Evolutionary conservation across 2,113 vertebrate genomes (phyloP), one percentile per base, ranked within the genome.

Genomic region (Colius striatus): DNA sequence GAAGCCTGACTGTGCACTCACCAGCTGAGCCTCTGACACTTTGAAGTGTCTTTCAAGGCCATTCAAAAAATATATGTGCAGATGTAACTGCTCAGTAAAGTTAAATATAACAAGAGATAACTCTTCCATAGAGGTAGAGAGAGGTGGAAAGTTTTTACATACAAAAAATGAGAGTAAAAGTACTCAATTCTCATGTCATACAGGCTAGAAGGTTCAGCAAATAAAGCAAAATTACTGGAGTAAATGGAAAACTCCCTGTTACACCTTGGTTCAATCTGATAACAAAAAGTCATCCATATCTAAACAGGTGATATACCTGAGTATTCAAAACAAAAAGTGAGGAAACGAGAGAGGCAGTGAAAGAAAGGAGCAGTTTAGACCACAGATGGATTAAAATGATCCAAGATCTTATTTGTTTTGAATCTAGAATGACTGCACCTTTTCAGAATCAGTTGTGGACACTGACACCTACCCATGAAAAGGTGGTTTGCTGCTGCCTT

Each of bases 291-390:
- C 19, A 51, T 57, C 48, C 4, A 0, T 60, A 30, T 60, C 66
- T 53, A 38, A 83, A 45, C 32, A 79, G 62, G 41, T 60, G 11
- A 16, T 32, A 10, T 21, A 67, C 16, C 19, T 54, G 16, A 34
- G 10, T 16, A 72, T 10, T 32, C 7, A 38, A 82, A 67, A 84
- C 14, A 30, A 78, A 51, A 85, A 29, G 0, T 0, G 0, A 3
- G 16, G 10, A 26, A 7, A 32, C 9, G 5, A 26, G 5, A 0
- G 5, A 2, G 5, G 3, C 10, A 23, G 10, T 21, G 25, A 71
- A 71, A 43, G 13, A 79, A 63, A 3, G 32, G 9, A 92, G 54
- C 29, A 72, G 10, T 11, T 94, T 78, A 10, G 6, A 65, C 19
- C 22, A 63, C 17, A 73, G 27, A 66, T 26, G 12, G 11, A 4